phyloP scores from a whole-genome alignment of 2,797 vertebrate species.

The Busarellus nigricollis region DNA sequence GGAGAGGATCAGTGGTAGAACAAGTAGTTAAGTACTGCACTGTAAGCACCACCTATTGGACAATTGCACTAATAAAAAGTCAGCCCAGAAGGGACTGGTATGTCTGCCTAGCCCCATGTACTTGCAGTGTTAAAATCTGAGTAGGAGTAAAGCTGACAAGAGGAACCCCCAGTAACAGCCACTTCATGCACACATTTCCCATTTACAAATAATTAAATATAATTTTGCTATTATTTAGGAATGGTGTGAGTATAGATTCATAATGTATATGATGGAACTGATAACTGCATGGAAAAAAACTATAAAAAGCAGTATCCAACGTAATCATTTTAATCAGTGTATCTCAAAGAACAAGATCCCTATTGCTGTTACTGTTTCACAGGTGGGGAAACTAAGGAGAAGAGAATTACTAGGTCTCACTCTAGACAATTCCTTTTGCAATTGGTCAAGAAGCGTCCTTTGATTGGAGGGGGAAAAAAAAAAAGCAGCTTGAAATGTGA shows the following conservation, averaged over 20 bases:
- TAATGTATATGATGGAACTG: not conserved
- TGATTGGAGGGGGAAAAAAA: not conserved
- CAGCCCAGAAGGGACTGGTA: no score
- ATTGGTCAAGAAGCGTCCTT: not conserved
- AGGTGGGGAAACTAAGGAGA: not conserved
- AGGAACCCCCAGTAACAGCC: not conserved
- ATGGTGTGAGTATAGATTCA: not conserved
- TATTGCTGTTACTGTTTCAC: not conserved
- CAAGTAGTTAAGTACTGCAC: not conserved
- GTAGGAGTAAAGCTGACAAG: not conserved
- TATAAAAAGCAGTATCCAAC: not conserved
- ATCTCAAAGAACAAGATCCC: not conserved
- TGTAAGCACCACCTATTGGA: not conserved
- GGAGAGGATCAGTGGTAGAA: not conserved
- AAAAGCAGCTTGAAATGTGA: not conserved
- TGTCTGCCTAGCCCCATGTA: not conserved
- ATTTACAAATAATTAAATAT: not conserved
- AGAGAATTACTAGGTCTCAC: not conserved
- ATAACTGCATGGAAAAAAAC: not conserved
- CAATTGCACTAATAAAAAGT: not conserved
- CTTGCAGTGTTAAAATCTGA: not conserved
- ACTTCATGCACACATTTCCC: not conserved
- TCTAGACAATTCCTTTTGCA: not conserved
- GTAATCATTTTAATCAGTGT: not conserved
- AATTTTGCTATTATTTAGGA: not conserved